Base-by-base conservation (phyloP, 2,113 vertebrate species). In the Porphyrio hochstetteri region DNA sequence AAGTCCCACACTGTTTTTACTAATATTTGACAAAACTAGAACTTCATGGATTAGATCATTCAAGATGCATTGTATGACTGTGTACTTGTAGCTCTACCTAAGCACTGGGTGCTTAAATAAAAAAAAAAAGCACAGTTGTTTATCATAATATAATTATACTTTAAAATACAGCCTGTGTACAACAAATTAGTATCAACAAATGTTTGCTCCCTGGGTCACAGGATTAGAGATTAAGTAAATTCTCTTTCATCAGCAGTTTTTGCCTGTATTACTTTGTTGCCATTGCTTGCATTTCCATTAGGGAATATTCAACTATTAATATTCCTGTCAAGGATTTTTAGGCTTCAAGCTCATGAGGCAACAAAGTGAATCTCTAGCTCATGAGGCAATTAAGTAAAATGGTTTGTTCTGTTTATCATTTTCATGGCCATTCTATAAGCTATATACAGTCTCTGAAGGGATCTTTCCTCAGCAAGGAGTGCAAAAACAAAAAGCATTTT, bases 171-270 rank as follows among this genome's bases (percentile, higher is more conserved):
- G 86, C 36, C 67, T 76, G n/a, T 20, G 16, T 68, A 27, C 11
- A 65, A 80, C 46, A 88, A 96, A 84, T 82, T 69, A 89, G 5
- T 76, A 94, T 75, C 25, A 95, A 95, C n/a, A 95, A 71, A 90
- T 91, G 61, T 82, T 96, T 93, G 44, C 8, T 95, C 65, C 70
- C 48, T 88, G 65, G 48, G 83, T 91, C 89, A 96, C n/a, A 80
- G 48, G 80, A 96, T 90, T 92, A 84, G 40, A 84, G 85, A 92
- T 81, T 40, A 90, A 53, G 48, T 36, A 96, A 92, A 84, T 60
- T 80, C 56, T 78, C 78, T 95, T 95, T 92, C 83, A 53, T 60
- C 52, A 67, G 81, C 84, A 74, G 36, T 90, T 90, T 87, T 91
- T 95, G 29, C 90, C 83, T 84, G 29, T 53, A 68, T 82, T 90